phyloP scores from a whole-genome alignment of 2,888 invertebrate genomes.

The Diogma glabrata region DNA sequence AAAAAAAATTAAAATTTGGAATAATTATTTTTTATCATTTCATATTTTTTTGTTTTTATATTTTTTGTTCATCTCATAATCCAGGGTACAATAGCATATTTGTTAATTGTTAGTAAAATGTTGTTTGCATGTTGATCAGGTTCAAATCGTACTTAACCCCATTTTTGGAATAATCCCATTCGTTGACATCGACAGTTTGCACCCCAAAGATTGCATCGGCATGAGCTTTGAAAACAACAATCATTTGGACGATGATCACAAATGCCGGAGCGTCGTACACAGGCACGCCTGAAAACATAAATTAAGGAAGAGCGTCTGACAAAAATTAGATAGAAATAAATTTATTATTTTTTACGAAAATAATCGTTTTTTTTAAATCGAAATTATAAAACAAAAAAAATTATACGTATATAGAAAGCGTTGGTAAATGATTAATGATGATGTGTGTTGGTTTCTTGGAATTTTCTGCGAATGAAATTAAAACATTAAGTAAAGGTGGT shows the following conservation, averaged over 20 bases:
- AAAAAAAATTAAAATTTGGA: neutral
- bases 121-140: constrained; percentile 21
- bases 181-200: constrained; percentile 81
- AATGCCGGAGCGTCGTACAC: constrained; percentile 68
- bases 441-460: too few relatives aligned
- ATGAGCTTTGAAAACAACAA: constrained; percentile 76
- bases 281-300: constrained; percentile 76
- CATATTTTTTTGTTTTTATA: neutral
- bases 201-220: constrained; percentile 82
- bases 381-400: too few relatives aligned
- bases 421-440: too few relatives aligned
- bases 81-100: neutral
- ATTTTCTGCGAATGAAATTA: too few relatives aligned
- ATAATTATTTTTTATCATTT: neutral
- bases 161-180: constrained; percentile 79
- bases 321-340: constrained; percentile 10
- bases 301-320: constrained; percentile 71
- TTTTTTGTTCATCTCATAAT: constrained; percentile 5
- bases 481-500: too few relatives aligned
- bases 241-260: constrained; percentile 77
- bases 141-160: constrained; percentile 45
- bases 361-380: too few relatives aligned
- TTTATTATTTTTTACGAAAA: too few relatives aligned
- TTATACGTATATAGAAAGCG: too few relatives aligned
- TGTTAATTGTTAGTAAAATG: neutral